phyloP scores from a whole-genome alignment of 1,140 invertebrate species.

The Asbolus verrucosus region DNA sequence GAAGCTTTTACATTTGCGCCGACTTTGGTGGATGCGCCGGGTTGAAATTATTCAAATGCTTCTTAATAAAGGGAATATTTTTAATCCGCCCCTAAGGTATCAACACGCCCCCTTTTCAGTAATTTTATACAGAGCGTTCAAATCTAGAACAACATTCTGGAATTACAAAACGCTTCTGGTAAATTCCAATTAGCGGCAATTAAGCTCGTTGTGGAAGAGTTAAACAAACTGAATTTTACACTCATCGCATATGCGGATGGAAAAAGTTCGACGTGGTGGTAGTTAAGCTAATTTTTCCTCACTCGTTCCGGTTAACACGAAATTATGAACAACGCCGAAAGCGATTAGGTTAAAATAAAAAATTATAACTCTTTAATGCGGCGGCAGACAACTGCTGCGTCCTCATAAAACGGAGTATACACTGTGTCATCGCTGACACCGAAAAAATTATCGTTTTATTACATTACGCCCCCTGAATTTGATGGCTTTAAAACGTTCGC shows the following conservation, averaged over 20 bases:
- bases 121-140: too few relatives aligned
- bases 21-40: neutral
- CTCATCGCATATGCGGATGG: neutral
- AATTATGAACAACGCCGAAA: slow-evolving; percentile 13
- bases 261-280: slow-evolving; percentile 17
- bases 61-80: neutral
- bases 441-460: neutral
- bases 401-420: slow-evolving; percentile 2
- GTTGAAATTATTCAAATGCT: neutral
- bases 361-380: slow-evolving; percentile 20
- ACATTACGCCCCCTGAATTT: too few relatives aligned
- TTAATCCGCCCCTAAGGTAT: too few relatives aligned
- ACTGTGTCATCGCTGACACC: too few relatives aligned
- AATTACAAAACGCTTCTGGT: too few relatives aligned
- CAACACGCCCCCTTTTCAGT: too few relatives aligned
- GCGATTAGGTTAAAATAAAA: slow-evolving; percentile 3
- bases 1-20: too few relatives aligned
- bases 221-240: slow-evolving; percentile 11
- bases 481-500: too few relatives aligned
- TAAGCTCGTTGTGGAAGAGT: neutral
- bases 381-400: too few relatives aligned
- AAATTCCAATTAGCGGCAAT: too few relatives aligned
- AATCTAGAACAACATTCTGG: too few relatives aligned
- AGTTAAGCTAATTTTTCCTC: slow-evolving; percentile 15
- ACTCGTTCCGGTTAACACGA: slow-evolving; percentile 3